Base-by-base conservation (phyloP, 2,113 vertebrate species). In the Solea solea region DNA sequence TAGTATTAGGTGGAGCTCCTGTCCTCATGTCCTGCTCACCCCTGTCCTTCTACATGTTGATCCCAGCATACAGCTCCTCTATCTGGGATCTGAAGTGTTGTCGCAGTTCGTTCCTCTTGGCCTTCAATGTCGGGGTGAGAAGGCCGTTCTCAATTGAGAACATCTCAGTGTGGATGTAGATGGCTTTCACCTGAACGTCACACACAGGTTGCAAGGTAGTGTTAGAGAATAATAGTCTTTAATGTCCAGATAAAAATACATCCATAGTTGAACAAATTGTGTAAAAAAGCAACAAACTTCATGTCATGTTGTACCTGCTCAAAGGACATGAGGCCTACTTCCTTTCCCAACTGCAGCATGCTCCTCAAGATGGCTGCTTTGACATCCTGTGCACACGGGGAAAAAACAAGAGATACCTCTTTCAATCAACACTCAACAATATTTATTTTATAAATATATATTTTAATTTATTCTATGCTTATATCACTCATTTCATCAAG, bases 111-210 rank as follows among this genome's bases (percentile, higher is more conserved):
- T 93, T 90, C 88, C 97, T 94, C 89, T 97, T 99, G 0, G 96
- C 92, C 87, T 98, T 98, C 92, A 99, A 83, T 0, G 97, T 99
- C 16, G 97, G 97, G 10, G 97, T 99, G 79, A 99, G 93, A 15
- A 99, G 91, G 59, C 96, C 95, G 0, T 96, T 98, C 82, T 96
- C 91, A 14, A 98, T 13, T 5, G 96, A 95, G 93, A 99, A 98
- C 90, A 96, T 86, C 89, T 98, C 95, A 0, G 81, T 21, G 79
- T 95, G 92, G 45, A 98, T 50, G 56, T 34, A 8, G 63, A 98
- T 96, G 80, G 93, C 93, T 87, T 95, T 96, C 78, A 98, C 94
- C 97, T 99, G 66, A 69, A 68, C 86, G 74, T 81, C 1, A 65
- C 13, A 68, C 11, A 63, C 9, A 61, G 0, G 15, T 50, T 34